Evolutionary conservation across 2,888 invertebrate species (phyloP), one percentile per base, ranked within the genome.

Genomic region (Meandrusa payeni): DNA sequence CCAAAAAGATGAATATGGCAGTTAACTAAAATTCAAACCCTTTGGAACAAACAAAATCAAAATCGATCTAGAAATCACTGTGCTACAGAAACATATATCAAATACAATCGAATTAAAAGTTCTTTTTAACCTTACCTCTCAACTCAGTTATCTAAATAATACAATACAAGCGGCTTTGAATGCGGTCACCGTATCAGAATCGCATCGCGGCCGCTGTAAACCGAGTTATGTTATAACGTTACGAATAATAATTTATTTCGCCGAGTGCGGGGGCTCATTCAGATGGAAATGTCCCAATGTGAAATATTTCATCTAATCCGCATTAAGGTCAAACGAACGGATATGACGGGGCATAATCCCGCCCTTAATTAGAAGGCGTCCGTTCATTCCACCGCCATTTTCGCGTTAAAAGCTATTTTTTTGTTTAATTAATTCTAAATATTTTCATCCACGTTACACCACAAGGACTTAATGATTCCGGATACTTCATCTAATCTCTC

Each of bases 271-370:
- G 23, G 26, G 22, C 44, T 33, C 44, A 39, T 44, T 44, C 44
- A 39, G 26, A 46, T 49, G 48, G 45, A 52, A 55, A 47, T 41
- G 46, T 46, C 40, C 45, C 45, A 39, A 51, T 48, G 43, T 46
- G 47, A 46, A 54, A 52, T 55, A 48, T 50, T 47, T 58, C 51
- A 53, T 52, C 48, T 65, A 64, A 71, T 66, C 68, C 65, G 54
- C 54, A 58, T 60, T 57, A 63, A 54, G 57, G 60, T 62, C 60
- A 59, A 60, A 61, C 52, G 59, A 58, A 53, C 60, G 53, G 47
- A 57, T 62, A 59, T 65, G 71, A 68, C 71, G 61, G 55, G 33
- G 56, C 58, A 58, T 72, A 71, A 72, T 67, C 61, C 65, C 49
- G 43, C 23, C 44, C 48, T 54, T 61, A 59, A 63, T 61, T 57